phyloP scores from a whole-genome alignment of 1,140 invertebrate species.

The Plectus sambesii region DNA sequence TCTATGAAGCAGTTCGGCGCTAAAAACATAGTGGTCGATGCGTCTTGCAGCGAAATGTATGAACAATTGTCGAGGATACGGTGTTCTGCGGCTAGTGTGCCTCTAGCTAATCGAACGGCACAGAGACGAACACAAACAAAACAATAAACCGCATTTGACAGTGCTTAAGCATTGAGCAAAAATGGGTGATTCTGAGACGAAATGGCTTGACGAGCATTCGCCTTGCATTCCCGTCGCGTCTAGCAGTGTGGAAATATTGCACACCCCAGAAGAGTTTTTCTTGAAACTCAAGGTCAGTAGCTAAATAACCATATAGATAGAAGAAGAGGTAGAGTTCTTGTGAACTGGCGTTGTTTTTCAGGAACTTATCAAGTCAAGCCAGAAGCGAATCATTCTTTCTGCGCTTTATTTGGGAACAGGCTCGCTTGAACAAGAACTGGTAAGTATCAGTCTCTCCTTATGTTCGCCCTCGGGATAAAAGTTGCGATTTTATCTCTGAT shows the following conservation, averaged over 20 bases:
- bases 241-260: constrained; percentile 12
- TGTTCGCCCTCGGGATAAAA: not conserved
- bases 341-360: constrained; percentile 50
- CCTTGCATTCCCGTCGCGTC: too few relatives aligned
- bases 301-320: not conserved
- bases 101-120: too few relatives aligned
- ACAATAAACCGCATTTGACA: too few relatives aligned
- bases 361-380: constrained; percentile 59
- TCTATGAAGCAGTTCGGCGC: too few relatives aligned
- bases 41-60: too few relatives aligned
- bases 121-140: too few relatives aligned
- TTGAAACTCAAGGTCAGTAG: constrained; percentile 26
- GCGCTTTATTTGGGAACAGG: constrained; percentile 89
- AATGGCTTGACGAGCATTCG: too few relatives aligned
- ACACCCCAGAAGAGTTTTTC: constrained; percentile 30
- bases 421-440: constrained; percentile 64
- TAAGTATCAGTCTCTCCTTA: constrained; percentile 46
- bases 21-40: too few relatives aligned
- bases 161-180: too few relatives aligned
- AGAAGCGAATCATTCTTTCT: constrained; percentile 68
- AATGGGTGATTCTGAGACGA: too few relatives aligned
- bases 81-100: too few relatives aligned
- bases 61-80: too few relatives aligned
- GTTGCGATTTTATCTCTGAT: constrained; percentile 40
- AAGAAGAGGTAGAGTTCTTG: constrained; percentile 11